Base-by-base conservation (phyloP, 2,888 invertebrate species). In the Troides aeacus region DNA sequence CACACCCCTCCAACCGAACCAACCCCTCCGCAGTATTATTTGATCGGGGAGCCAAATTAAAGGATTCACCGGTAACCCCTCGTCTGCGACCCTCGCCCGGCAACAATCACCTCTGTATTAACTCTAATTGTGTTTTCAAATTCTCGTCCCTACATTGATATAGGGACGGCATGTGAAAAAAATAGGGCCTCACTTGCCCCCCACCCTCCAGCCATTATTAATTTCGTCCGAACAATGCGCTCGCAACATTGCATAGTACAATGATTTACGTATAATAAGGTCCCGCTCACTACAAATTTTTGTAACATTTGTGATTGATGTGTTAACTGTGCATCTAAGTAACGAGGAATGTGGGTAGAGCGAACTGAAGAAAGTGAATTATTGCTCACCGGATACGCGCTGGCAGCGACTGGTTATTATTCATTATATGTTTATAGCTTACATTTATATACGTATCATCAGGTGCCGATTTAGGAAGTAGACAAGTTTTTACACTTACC, bases 61-160 rank as follows among this genome's bases (percentile, higher is more conserved):
- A 92, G 92, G 92, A 92, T 92, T 92, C 90, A 84, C 86, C 83
- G 84, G 30, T 88, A 88, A 88, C 89, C 90, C 90, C 90, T 89
- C 88, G 85, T 77, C 74, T 80, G 85, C 69, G 88, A 89, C 92
- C 92, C 91, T 88, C 88, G 84, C 87, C 82, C 81, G 87, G 87
- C 88, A 86, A 90, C 92, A 90, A 92, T 92, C 92, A 92, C 92
- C 92, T 91, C 92, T 92, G 92, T 92, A 92, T 92, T 92, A 92
- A 91, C 89, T 92, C 91, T 92, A 92, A 92, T 92, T 92, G 92
- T 92, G 92, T 92, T 92, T 92, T 92, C 90, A 88, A 91, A 91
- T 91, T 90, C 87, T 18, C 81, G 85, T 87, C 90, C 91, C 88
- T 87, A 87, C 86, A 87, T 87, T 86, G 81, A 83, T 74, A 74